Evolutionary conservation across 2,113 vertebrate species (phyloP).

Genomic region (Nematolebias whitei): DNA sequence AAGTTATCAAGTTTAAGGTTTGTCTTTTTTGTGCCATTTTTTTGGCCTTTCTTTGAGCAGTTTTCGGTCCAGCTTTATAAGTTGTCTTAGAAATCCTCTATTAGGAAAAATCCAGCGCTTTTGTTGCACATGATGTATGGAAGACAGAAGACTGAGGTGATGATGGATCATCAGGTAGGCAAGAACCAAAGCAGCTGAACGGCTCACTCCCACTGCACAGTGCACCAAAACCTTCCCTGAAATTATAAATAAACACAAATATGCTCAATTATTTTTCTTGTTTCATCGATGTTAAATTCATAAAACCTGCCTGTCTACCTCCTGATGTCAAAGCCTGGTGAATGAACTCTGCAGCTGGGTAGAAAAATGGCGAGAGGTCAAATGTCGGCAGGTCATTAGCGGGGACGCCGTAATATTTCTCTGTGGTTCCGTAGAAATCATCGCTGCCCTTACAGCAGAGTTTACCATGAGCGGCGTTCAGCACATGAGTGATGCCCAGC

Average conservation of each 20-base stretch:
- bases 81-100: constrained; percentile 84
- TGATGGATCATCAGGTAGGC: constrained; percentile 84
- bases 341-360: constrained; percentile 88
- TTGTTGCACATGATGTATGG: constrained; percentile 71
- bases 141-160: constrained; percentile 72
- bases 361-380: constrained; percentile 90
- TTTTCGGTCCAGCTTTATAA: constrained; percentile 55
- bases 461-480: constrained; percentile 83
- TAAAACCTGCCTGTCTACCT: constrained; percentile 77
- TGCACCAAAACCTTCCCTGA: constrained; percentile 86
- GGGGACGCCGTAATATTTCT: constrained; percentile 89
- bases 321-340: constrained; percentile 85
- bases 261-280: not conserved
- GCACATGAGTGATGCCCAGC: constrained; percentile 78
- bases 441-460: constrained; percentile 86
- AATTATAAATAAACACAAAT: constrained; percentile 12
- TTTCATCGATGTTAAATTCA: not conserved
- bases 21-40: constrained; percentile 1
- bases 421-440: constrained; percentile 89
- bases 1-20: not conserved
- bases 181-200: constrained; percentile 82
- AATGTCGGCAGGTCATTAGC: constrained; percentile 90
- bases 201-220: constrained; percentile 86
- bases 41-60: constrained; percentile 28
- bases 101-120: constrained; percentile 83